Evolutionary conservation across 2,797 vertebrate species (phyloP).

Genomic region (Chloroceryle amazona): DNA sequence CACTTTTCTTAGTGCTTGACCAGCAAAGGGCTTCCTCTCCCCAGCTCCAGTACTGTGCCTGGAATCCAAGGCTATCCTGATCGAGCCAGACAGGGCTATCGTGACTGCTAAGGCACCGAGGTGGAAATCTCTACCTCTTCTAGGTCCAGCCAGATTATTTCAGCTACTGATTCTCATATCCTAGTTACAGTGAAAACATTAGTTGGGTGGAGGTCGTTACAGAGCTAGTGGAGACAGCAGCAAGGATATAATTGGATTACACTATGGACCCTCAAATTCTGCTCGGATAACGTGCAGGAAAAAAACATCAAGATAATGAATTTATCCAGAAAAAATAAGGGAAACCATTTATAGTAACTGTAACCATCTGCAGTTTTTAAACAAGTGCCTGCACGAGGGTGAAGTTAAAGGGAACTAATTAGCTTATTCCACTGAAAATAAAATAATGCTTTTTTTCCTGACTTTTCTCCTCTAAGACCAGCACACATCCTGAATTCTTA

Average conservation of each 20-base stretch:
- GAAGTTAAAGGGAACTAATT: conserved; percentile 38
- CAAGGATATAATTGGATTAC: not conserved
- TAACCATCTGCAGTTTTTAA: conserved; percentile 48
- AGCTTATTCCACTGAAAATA: not conserved
- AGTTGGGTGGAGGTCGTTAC: not conserved
- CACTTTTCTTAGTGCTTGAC: not conserved
- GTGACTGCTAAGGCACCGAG: not conserved
- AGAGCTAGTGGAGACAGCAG: not conserved
- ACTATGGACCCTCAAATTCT: not conserved
- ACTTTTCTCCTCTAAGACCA: not conserved
- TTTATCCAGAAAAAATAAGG: not conserved
- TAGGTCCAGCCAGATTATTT: not conserved
- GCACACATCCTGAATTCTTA: not conserved
- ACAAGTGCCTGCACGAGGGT: not conserved
- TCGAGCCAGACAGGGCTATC: not conserved
- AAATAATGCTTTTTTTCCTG: not conserved
- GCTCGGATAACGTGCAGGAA: not conserved
- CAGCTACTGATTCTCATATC: not conserved
- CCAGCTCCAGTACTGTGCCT: not conserved
- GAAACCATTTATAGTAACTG: conserved; percentile 12
- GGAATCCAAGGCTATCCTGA: not conserved
- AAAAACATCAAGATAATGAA: not conserved
- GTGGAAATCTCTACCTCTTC: not conserved
- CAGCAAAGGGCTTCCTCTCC: not conserved
- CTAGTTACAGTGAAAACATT: not conserved